Evolutionary conservation across 2,113 vertebrate species (phyloP), one percentile per base, ranked within the genome.

Genomic region (Telmatochromis sp.): DNA sequence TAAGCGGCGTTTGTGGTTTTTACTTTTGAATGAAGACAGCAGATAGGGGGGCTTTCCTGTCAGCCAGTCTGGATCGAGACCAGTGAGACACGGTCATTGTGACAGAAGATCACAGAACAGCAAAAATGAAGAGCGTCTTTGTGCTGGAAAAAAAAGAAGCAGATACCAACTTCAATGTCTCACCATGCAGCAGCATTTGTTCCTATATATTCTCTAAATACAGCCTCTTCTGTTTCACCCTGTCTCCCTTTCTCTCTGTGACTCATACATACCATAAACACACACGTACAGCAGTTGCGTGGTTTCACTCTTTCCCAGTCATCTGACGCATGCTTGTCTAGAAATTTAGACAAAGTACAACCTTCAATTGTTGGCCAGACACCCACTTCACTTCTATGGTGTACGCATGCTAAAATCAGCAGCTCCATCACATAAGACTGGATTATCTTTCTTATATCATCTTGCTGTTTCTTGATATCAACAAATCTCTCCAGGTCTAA

Each of bases 111-210:
- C 91, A 91, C 84, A 95, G 83, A 85, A 23, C 78, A 33, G 58
- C 75, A 19, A 63, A 86, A 88, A 94, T 95, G 92, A 96, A 95
- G 86, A 92, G 89, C 65, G 21, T 89, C 93, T 93, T 95, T 96
- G 94, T 95, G 85, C 84, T 63, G 82, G 58, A 50, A 81, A 89
- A 84, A 84, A 84, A 89, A 87, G 82, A 88, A 80, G 71, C 87
- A 81, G 84, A 92, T 82, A 84, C 58, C 88, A 89, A 89, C 89
- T 92, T 94, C 93, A 84, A 85, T 91, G 91, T 88, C 89, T 85
- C 80, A 19, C 58, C 40, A 54, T 63, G 73, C 60, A 81, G 87
- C 54, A 83, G 84, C 82, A 85, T 88, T 71, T 84, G 17, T 45
- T 65, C 63, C 84, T 90, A 86, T 92, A 86, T 73, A 55, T 92